These are phyloP conservation scores for Leptinotarsa juncta DNA, from an alignment of 2,888 invertebrate species.

Conservation along the genomic window DNA sequence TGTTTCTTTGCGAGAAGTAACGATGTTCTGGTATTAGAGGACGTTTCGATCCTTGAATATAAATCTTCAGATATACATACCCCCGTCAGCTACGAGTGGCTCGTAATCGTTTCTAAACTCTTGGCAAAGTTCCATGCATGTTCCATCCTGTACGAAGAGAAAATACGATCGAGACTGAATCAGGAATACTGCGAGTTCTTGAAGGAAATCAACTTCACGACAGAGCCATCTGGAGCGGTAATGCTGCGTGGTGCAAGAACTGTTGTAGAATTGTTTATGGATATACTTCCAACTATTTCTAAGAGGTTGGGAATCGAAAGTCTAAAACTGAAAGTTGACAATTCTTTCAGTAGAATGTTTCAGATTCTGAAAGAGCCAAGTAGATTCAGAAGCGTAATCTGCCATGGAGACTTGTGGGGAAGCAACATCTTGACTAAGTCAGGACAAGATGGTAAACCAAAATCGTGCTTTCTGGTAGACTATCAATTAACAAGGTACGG, in stretches of 20 bases:
- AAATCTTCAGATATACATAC: conserved; percentile 25
- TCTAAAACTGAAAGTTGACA: conserved; percentile 31
- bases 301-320: conserved; percentile 30
- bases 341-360: background rate
- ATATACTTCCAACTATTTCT: conserved; percentile 37
- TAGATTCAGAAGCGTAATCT: conserved; percentile 60
- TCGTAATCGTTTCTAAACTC: conserved; percentile 46
- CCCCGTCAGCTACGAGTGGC: conserved; percentile 41
- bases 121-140: conserved; percentile 58
- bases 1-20: conserved; percentile 59
- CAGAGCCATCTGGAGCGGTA: conserved; percentile 10
- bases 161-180: conserved; percentile 44
- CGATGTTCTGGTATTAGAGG: conserved; percentile 62
- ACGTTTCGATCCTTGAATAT: conserved; percentile 52
- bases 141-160: conserved; percentile 57
- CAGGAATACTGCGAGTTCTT: conserved; percentile 53
- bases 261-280: conserved; percentile 26
- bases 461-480: conserved; percentile 52
- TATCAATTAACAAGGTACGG: conserved; percentile 66
- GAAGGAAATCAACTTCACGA: conserved; percentile 39
- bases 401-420: conserved; percentile 58
- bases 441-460: conserved; percentile 21
- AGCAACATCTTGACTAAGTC: conserved; percentile 53
- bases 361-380: conserved; percentile 54
- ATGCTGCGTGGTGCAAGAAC: conserved; percentile 16